Evolutionary conservation across 2,797 vertebrate genomes (phyloP), one percentile per base, ranked within the genome.

Genomic region (Masticophis lateralis): DNA sequence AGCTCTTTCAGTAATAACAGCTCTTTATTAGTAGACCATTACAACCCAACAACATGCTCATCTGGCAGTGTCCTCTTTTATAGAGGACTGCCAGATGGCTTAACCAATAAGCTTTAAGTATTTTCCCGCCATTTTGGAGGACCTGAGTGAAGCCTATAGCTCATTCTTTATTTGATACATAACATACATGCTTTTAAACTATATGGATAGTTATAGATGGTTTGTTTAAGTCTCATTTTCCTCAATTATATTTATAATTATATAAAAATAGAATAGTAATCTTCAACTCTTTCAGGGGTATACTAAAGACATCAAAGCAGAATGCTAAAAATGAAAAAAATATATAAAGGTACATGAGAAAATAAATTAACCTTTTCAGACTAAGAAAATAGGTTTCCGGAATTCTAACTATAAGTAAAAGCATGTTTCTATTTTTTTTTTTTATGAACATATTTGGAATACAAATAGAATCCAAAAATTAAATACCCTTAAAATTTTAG

Each of bases 221-320:
- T 88, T 93, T 8, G 37, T 79, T 86, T 88, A 28, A 66, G 90
- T 66, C 86, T 93, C 43, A 83, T 60, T 88, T 93, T 91, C 79
- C n/a, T 79, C 63, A 88, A 60, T 91, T 91, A 87, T 83, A 90
- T 93, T 93, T 92, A 90, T 86, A n/a, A 32, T 79, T 66, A 51
- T 88, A 91, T 88, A 93, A 91, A 91, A 60, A 43, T 11, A 56
- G n/a, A 51, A n/a, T 1, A 60, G 55, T 55, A 88, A 59, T 27
- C 56, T 91, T 59, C 63, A 91, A 27, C 63, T 91, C 37, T 74
- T 86, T 91, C 56, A 61, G 47, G 55, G 55, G 63, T 91, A 43
- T 27, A 25, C 14, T 79, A 32, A 88, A 32, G 28, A 91, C 28
- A 91, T 93, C 61, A 79, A 88, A 60, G 91, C 37, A 59, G 43